Conservation (phyloP, 2,113 vertebrate genomes). For the Aramus guarauna region DNA sequence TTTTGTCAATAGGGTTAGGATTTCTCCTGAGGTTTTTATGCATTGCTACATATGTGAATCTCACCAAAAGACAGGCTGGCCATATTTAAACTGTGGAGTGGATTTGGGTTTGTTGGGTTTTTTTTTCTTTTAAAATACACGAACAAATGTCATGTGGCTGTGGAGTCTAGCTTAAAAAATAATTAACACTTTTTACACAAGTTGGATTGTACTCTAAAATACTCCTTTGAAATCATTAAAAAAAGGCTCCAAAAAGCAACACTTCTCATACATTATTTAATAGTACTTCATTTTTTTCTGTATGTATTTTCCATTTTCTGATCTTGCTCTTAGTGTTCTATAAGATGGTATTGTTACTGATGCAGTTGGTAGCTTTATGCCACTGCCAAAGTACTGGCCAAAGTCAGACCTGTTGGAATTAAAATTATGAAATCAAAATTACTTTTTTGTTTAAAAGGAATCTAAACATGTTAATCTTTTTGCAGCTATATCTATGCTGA, state of each 20-base stretch:
- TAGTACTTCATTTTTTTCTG: neutral
- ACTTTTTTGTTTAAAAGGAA: neutral
- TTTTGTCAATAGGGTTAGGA: neutral
- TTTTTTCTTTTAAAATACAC: neutral
- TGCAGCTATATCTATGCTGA: neutral
- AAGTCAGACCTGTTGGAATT: neutral
- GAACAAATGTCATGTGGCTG: neutral
- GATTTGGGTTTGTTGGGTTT: rapidly evolving
- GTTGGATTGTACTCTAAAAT: neutral
- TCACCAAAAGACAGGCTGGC: neutral
- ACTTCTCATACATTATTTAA: neutral
- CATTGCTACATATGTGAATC: neutral
- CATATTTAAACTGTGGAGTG: neutral
- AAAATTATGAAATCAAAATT: neutral
- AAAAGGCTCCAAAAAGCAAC: neutral
- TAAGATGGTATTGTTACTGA: neutral
- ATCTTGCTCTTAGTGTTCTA: neutral
- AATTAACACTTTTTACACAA: neutral
- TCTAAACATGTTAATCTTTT: neutral
- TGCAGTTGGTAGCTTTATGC: neutral
- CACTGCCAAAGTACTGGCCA: neutral
- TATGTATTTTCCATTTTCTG: neutral
- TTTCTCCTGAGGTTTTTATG: neutral
- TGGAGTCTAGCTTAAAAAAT: neutral
- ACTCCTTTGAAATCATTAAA: neutral